These are phyloP conservation scores for Danaus melanippus DNA, from an alignment of 1,140 invertebrate genomes.

Conservation along the genomic window DNA sequence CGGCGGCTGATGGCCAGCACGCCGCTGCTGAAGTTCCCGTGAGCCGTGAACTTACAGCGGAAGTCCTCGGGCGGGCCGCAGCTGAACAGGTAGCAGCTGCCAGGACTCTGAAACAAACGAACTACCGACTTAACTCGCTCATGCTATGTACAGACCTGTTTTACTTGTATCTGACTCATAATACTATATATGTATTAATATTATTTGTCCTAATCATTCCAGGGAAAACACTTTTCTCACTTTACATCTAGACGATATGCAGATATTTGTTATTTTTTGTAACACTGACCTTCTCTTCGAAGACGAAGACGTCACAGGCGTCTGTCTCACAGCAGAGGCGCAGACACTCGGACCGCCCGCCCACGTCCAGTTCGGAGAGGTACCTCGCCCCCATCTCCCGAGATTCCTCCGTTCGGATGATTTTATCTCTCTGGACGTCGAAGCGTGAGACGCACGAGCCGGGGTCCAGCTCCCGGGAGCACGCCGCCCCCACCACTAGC, in stretches of 20 bases:
- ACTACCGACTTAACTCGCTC: no score
- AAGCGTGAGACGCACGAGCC: conserved; percentile 78
- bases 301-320: conserved; percentile 92
- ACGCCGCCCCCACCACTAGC: conserved; percentile 27
- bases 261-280: no score
- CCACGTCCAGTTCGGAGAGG: conserved; percentile 87
- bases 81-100: conserved; percentile 93
- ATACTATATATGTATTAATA: no score
- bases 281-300: conserved; percentile 85
- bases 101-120: conserved; percentile 75
- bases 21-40: conserved; percentile 91
- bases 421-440: conserved; percentile 89
- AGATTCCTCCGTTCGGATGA: conserved; percentile 92
- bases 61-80: conserved; percentile 91
- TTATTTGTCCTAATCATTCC: no score
- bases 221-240: no score
- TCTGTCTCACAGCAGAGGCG: conserved; percentile 89
- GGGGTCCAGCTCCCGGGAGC: conserved; percentile 62
- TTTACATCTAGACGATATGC: no score
- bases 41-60: conserved; percentile 92
- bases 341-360: conserved; percentile 85
- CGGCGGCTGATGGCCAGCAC: conserved; percentile 79
- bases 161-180: no score
- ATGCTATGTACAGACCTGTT: no score
- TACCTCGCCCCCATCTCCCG: conserved; percentile 89